Evolutionary conservation across 2,113 vertebrate genomes (phyloP).

Genomic region (Lophura nycthemera): DNA sequence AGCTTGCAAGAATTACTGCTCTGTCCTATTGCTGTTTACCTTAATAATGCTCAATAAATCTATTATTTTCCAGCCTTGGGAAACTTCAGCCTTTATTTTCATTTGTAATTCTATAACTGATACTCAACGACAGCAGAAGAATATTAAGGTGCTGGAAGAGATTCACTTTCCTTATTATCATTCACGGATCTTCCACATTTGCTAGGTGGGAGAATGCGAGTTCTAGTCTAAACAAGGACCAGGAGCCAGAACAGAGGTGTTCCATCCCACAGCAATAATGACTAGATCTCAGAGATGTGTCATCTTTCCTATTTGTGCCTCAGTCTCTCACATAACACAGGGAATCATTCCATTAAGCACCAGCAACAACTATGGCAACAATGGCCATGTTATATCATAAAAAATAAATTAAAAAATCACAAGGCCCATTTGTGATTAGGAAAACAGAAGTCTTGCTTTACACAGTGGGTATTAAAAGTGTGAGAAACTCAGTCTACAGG

Average conservation of each 20-base stretch:
- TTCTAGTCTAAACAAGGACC: not conserved
- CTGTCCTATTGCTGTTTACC: slow-evolving; percentile 15
- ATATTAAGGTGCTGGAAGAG: slow-evolving; percentile 35
- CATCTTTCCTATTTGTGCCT: not conserved
- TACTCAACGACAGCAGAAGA: not conserved
- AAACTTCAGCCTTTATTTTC: slow-evolving; percentile 55
- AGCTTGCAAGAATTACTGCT: not conserved
- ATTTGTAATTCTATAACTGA: slow-evolving; percentile 30
- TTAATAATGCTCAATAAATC: slow-evolving; percentile 42
- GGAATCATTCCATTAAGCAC: not conserved
- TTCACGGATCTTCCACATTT: slow-evolving; percentile 7
- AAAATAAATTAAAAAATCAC: not conserved
- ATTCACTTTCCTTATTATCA: not conserved
- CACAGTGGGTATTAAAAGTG: not conserved
- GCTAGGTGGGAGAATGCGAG: not conserved
- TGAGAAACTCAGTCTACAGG: not conserved
- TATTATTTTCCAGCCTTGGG: slow-evolving; percentile 41
- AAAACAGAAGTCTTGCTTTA: not conserved
- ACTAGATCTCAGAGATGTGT: not conserved
- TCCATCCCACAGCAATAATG: not conserved
- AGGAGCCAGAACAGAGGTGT: not conserved
- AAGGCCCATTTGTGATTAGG: not conserved
- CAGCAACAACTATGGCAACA: not conserved
- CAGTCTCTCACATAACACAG: not conserved
- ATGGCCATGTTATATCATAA: not conserved